Base-by-base conservation (phyloP, 2,113 vertebrate species). In the Lasiurus borealis region DNA sequence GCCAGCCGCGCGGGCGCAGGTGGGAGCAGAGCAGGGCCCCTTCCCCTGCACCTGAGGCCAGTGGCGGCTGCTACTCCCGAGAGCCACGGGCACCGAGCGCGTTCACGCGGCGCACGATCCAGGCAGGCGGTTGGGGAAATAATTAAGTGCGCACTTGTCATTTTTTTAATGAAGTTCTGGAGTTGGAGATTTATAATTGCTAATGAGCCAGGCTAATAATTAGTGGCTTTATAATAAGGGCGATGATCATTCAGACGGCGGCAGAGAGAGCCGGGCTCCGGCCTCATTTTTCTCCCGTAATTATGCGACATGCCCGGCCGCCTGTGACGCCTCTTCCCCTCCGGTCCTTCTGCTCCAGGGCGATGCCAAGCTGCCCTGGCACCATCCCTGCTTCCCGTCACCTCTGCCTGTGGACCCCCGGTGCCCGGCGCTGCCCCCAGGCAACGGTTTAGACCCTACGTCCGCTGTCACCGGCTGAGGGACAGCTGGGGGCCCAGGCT, bases 201-300 rank as follows among this genome's bases (percentile, higher is more conserved):
- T 98, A 98, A 99, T 98, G 98, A 98, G 98, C 93, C 97, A 96
- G 98, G 97, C 98, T 98, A 98, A 98, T 98, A 98, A 98, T 98
- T 98, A 98, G 98, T 97, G 95, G 97, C 90, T 98, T 98, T 98
- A 98, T 98, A 98, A 98, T 98, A 98, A 98, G 98, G 98, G 94
- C 3, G 57, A 97, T 98, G 97, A 98, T 98, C 97, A 97, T 97
- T 97, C 31, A 64, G 95, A 98, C 97, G 85, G 95, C 97, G 95
- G 97, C 92, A 96, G 96, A 92, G 40, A 94, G 96, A 91, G 96
- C 95, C 94, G 75, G 2, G 72, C 97, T 97, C 95, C 77, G 97
- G 97, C 98, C 98, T 98, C 88, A 93, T 98, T 98, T 98, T 96
- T 97, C 96, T 93, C 91, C 96, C 0, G 0, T 81, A 96, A 92